Evolutionary conservation across 2,797 vertebrate genomes (phyloP).

Genomic region (Gallinago solitaria): DNA sequence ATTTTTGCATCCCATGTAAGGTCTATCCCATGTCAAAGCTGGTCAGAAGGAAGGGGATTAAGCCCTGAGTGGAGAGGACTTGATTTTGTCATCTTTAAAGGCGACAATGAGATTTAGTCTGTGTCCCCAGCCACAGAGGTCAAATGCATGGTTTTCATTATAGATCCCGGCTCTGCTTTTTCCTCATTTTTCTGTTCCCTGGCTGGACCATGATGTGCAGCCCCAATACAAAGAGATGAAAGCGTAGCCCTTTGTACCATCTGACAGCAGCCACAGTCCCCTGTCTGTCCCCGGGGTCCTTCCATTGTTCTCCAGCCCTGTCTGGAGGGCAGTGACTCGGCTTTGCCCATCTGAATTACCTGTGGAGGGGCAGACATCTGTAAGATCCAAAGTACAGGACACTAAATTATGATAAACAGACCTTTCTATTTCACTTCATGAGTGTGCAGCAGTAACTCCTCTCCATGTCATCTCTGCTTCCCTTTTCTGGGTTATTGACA

Average conservation of each 20-base stretch:
- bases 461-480: neutral
- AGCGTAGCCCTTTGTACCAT: neutral
- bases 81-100: neutral
- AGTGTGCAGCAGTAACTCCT: neutral
- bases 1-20: neutral
- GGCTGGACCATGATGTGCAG: neutral
- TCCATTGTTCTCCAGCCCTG: neutral
- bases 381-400: neutral
- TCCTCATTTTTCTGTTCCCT: neutral
- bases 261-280: neutral
- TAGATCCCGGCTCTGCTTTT: neutral
- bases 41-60: neutral
- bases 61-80: neutral
- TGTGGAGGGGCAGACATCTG: neutral
- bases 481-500: conserved; percentile 21
- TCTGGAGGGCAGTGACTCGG: neutral
- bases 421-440: neutral
- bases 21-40: neutral
- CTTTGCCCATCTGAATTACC: neutral
- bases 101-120: neutral
- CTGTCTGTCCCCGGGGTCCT: neutral
- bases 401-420: neutral
- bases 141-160: neutral
- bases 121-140: neutral
- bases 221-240: neutral